phyloP scores from a whole-genome alignment of 1,140 invertebrate species.

The Drosophila asahinai region DNA sequence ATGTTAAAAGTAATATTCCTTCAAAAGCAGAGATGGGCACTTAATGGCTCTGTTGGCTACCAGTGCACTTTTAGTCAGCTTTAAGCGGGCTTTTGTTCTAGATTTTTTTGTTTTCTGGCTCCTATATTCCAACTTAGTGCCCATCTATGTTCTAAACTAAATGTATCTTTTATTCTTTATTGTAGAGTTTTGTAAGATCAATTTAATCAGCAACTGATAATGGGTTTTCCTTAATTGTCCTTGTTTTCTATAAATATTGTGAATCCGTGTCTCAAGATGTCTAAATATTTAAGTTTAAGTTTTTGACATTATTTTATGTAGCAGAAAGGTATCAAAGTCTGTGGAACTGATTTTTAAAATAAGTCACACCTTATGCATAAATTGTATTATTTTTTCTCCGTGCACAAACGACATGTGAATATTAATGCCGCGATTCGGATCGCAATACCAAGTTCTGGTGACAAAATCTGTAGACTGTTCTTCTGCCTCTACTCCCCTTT shows the following conservation, averaged over 20 bases:
- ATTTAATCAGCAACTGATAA: not conserved
- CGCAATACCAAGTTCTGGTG: conserved; percentile 63
- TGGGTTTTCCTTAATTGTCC: not conserved
- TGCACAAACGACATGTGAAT: conserved; percentile 76
- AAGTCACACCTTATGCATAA: too few species aligned
- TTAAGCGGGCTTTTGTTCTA: too few species aligned
- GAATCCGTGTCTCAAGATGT: not conserved
- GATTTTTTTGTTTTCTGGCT: too few species aligned
- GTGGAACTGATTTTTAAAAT: too few species aligned
- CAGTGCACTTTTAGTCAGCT: too few species aligned
- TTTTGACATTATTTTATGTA: too few species aligned
- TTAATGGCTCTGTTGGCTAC: too few species aligned
- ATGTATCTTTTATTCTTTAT: not conserved
- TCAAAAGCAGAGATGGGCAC: not conserved
- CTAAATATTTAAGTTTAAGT: too few species aligned
- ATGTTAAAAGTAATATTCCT: not conserved
- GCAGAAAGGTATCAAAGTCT: too few species aligned
- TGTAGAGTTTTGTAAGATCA: not conserved
- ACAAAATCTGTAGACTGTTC: conserved; percentile 60
- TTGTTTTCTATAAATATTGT: not conserved
- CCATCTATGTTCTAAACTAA: not conserved
- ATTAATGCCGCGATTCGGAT: conserved; percentile 75
- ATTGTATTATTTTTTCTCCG: conserved; percentile 4
- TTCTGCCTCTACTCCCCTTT: conserved; percentile 21
- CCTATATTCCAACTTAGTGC: too few species aligned